Base-by-base conservation (phyloP, 2,888 invertebrate genomes). In the Charanyca ferruginea region DNA sequence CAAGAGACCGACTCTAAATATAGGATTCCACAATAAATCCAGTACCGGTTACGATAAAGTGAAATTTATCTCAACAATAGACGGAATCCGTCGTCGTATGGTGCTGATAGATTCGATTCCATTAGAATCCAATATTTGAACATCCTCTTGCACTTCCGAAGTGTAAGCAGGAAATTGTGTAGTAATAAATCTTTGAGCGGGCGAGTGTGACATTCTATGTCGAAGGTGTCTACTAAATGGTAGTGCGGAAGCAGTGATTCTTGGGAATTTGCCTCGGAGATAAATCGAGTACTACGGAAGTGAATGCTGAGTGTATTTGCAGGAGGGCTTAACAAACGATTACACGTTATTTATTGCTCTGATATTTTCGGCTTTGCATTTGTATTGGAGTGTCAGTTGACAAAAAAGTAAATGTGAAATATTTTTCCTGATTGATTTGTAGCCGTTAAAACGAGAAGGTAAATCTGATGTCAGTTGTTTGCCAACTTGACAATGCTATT, bases 91-190 rank as follows among this genome's bases (percentile, higher is more conserved):
- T 66, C 52, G 65, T 51, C 48, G 53, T 49, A 73, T 71, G 59
- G 70, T 71, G 57, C 63, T 71, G 72, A 74, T 65, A 77, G 65
- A 81, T 79, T 73, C 72, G 78, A 85, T 82, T 76, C 79, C 71
- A 84, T 81, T 84, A 80, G 74, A 84, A 78, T 65, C 74, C 80
- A 83, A 85, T 85, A 84, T 85, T 85, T 80, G 79, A 79, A 77
- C 81, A 75, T 73, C 61, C 77, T 69, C 71, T 49, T 81, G 80
- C 75, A 78, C 79, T 79, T 64, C 63, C 68, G 53, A 63, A 74
- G 67, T 70, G 73, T 63, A 70, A 68, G 66, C 62, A 76, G 71
- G 79, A 80, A 74, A 75, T 77, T 80, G 77, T 74, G 72, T 53
- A 72, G 67, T 72, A 58, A 77, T 82, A 81, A 80, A 81, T 80